Conservation (phyloP, 1,140 invertebrate species). For the Marisa cornuarietis region DNA sequence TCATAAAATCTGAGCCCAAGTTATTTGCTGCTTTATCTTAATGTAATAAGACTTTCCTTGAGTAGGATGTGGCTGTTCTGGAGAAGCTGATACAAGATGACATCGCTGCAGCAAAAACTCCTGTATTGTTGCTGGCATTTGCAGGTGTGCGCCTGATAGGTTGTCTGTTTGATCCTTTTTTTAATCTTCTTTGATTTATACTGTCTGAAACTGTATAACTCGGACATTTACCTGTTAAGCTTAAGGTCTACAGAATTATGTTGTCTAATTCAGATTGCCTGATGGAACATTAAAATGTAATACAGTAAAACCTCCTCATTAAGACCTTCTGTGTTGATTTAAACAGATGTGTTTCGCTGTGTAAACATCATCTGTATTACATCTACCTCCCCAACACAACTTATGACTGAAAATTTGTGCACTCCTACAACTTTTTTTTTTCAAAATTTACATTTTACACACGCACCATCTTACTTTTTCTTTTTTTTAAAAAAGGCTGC, state of each 20-base stretch:
- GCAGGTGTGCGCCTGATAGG: conserved; percentile 67
- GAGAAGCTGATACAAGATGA: conserved; percentile 85
- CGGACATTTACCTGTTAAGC: too few relatives aligned
- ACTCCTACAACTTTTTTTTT: too few relatives aligned
- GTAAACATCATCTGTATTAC: too few relatives aligned
- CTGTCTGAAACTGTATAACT: not conserved
- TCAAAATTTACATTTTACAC: too few relatives aligned
- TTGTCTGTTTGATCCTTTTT: not conserved
- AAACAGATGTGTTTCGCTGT: too few relatives aligned
- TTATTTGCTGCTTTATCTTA: too few relatives aligned
- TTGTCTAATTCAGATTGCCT: not conserved
- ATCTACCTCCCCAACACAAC: too few relatives aligned
- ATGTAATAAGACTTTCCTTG: too few relatives aligned
- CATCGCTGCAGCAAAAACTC: conserved; percentile 76
- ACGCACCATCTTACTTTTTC: too few relatives aligned
- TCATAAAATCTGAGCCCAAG: too few relatives aligned
- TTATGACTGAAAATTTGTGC: too few relatives aligned
- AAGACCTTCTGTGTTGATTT: not conserved
- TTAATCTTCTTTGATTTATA: not conserved
- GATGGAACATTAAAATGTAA: not conserved
- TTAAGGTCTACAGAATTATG: not conserved
- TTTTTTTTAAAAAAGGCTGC: too few relatives aligned
- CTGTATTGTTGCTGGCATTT: conserved; percentile 84
- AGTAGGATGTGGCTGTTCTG: conserved; percentile 78
- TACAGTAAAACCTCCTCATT: not conserved